Conservation (phyloP, 2,888 invertebrate species). For the Aporophyla nigra region DNA sequence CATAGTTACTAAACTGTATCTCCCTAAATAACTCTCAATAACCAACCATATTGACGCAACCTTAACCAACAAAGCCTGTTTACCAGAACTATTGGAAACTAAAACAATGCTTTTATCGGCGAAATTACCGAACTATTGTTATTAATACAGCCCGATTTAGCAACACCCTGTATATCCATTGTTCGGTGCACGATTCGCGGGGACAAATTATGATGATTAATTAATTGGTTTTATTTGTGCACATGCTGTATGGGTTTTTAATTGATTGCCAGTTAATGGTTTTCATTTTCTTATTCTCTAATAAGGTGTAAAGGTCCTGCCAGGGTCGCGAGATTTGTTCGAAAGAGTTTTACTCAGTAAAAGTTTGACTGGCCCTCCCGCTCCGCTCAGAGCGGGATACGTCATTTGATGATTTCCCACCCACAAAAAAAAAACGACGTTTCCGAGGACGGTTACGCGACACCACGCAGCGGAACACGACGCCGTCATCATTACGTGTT, state of each 20-base stretch:
- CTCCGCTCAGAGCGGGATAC: no score
- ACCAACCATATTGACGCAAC: background rate
- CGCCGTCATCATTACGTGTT: no score
- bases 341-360: no score
- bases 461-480: no score
- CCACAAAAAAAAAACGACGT: no score
- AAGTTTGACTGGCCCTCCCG: no score
- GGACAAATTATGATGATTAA: constrained; percentile 62
- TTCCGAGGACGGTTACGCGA: no score
- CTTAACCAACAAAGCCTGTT: constrained; percentile 15
- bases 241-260: constrained; percentile 37
- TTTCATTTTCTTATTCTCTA: no score
- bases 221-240: constrained; percentile 57
- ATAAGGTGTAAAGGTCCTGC: no score
- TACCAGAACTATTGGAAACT: constrained; percentile 10
- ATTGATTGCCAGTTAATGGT: constrained; percentile 37
- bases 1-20: background rate
- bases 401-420: no score
- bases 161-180: constrained; percentile 40
- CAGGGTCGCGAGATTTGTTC: no score
- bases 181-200: constrained; percentile 25
- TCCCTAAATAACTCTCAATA: constrained; percentile 13
- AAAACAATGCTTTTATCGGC: constrained; percentile 31
- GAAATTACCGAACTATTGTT: constrained; percentile 18
- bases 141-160: constrained; percentile 24